These are phyloP conservation scores for Peucedramus taeniatus DNA, from an alignment of 2,113 vertebrate genomes.

Conservation along the genomic window DNA sequence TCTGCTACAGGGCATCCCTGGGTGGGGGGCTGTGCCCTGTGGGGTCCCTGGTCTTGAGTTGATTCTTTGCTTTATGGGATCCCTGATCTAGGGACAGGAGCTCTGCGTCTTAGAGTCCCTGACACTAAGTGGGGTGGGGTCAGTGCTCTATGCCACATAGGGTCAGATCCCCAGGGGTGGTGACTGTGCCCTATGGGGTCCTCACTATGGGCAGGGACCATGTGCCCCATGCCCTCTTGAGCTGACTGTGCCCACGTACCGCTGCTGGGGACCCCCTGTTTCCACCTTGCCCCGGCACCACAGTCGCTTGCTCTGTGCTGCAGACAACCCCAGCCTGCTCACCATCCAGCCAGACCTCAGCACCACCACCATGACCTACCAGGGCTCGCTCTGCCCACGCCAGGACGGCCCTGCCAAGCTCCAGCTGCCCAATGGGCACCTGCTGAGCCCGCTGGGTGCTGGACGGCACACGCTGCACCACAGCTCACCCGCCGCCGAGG, in stretches of 20 bases:
- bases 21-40: neutral
- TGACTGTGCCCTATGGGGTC: neutral
- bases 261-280: neutral
- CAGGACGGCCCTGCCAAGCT: constrained; percentile 87
- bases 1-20: neutral
- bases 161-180: neutral
- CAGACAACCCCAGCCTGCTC: constrained; percentile 95
- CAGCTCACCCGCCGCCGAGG: constrained; percentile 83
- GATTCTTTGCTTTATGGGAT: neutral
- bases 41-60: neutral
- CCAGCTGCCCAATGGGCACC: constrained; percentile 89
- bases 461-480: constrained; percentile 92
- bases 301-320: constrained; percentile 37
- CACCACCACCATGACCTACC: constrained; percentile 93
- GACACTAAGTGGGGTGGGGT: neutral
- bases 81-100: neutral
- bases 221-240: neutral
- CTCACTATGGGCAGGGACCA: neutral
- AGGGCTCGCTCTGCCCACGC: constrained; percentile 90
- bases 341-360: constrained; percentile 98
- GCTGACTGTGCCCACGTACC: accelerated
- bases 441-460: constrained; percentile 88
- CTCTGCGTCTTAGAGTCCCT: neutral
- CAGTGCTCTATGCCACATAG: neutral
- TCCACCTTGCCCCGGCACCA: accelerated